Evolutionary conservation across 37 sponge, comb jelly and placozoan species (phyloP).

Genomic region (Corticium candelabrum): DNA sequence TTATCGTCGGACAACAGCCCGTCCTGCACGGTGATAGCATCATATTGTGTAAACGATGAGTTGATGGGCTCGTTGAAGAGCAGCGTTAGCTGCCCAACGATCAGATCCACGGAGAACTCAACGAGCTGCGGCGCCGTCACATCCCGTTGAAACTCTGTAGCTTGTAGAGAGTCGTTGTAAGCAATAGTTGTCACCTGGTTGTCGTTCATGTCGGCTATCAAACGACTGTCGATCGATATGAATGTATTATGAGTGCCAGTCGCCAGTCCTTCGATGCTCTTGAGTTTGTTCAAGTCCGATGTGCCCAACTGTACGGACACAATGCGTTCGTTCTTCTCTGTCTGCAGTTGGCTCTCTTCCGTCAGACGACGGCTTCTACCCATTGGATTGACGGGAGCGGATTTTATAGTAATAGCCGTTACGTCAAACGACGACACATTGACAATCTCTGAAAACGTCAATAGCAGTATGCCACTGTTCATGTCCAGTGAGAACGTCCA

Average conservation of each 20-base stretch:
- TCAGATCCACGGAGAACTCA: slow-evolving; percentile 60
- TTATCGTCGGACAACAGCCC: slow-evolving; percentile 28
- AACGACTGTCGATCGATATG: slow-evolving; percentile 10
- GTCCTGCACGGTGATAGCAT: slow-evolving; percentile 65
- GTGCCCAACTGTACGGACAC: slow-evolving; percentile 35
- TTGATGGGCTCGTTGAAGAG: slow-evolving; percentile 78
- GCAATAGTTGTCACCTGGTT: slow-evolving; percentile 46
- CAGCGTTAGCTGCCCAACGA: slow-evolving; percentile 55
- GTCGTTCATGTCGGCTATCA: slow-evolving; percentile 46
- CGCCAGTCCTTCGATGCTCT: slow-evolving; percentile 47
- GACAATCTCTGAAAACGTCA: slow-evolving; percentile 71
- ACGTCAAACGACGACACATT: slow-evolving; percentile 55
- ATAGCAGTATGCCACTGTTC: slow-evolving; percentile 33
- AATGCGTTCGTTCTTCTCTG: slow-evolving; percentile 9
- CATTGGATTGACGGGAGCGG: neutral
- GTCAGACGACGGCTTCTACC: slow-evolving; percentile 2
- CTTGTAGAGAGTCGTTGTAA: slow-evolving; percentile 40
- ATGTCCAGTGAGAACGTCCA: slow-evolving; percentile 41
- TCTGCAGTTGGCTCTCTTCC: neutral
- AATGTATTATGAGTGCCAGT: slow-evolving; percentile 39
- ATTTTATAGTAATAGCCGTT: slow-evolving; percentile 40
- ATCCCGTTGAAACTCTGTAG: slow-evolving; percentile 52
- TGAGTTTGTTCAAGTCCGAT: slow-evolving; percentile 52
- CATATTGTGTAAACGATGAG: slow-evolving; percentile 29
- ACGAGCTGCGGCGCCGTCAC: slow-evolving; percentile 50